Percentiles rank a stretch among this genome's conserved stretches.
phyloP scores from a whole-genome alignment of 2,113 vertebrate genomes.

The Menura novaehollandiae region DNA sequence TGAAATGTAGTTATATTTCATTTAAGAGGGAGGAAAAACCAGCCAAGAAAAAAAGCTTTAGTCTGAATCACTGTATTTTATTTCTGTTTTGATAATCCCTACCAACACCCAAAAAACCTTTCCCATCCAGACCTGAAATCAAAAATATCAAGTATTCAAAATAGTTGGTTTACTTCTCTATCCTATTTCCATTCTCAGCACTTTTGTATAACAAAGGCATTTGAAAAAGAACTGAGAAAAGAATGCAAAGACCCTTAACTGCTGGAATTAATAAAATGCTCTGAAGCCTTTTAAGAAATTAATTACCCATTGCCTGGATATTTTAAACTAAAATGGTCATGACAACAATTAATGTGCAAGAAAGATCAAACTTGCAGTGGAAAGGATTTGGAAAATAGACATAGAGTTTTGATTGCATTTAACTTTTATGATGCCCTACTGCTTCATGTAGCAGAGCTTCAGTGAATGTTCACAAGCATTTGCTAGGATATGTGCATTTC shows the following conservation, averaged over 20 bases:
- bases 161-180: neutral
- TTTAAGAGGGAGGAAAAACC: neutral
- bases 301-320: neutral
- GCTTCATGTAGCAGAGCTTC: neutral
- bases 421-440: neutral
- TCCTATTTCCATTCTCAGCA: neutral
- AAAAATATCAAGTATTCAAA: neutral
- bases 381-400: conserved; percentile 3
- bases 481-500: neutral
- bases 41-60: neutral
- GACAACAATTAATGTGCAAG: neutral
- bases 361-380: neutral
- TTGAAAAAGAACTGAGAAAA: neutral
- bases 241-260: neutral
- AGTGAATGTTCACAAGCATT: neutral
- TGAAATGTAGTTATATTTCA: neutral
- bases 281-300: neutral
- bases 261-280: neutral
- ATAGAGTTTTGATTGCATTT: neutral
- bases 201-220: neutral
- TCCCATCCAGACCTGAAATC: neutral
- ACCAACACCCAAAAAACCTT: neutral
- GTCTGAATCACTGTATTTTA: neutral
- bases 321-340: conserved; percentile 11
- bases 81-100: neutral